Evolutionary conservation across 2,113 vertebrate species (phyloP), one percentile per base, ranked within the genome.

Genomic region (Laticauda laticaudata): DNA sequence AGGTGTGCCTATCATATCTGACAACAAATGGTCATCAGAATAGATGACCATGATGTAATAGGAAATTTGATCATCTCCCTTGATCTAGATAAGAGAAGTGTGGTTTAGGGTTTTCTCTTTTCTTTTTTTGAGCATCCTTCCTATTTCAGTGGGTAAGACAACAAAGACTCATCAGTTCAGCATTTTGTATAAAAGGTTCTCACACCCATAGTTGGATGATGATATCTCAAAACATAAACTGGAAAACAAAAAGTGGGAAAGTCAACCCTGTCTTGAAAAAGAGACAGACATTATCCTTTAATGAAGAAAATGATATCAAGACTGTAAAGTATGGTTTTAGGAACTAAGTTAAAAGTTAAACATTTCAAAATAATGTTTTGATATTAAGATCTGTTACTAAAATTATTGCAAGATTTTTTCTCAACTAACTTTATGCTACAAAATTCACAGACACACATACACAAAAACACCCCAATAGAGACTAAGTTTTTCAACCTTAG

Each of bases 41-140:
- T 0, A 18, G 96, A 96, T 94, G 94, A 95, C 96, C 26, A 55
- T 98, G 97, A 98, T 97, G 97, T 98, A 94, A 98, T 96, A 96
- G 97, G 98, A 98, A 98, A 97, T 95, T 96, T 96, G 96, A 91
- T 20, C 34, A 94, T 95, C 97, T 98, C 95, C 97, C 97, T 96
- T 97, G 94, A 92, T 97, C 81, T 94, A 94, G 95, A 95, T 97
- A 97, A 96, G 96, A 96, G 94, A 94, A 96, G 90, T 95, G 93
- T 96, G 75, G 75, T 43, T 81, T 43, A 43, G 75, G 75, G 34
- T 3, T 97, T 97, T 15, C 15, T 69, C n/a, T 64, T n/a, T 61
- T 29, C 23, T 29, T 69, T 94, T 95, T 95, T 95, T 95, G 93
- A 96, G 95, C 93, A 93, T 95, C 94, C 95, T 96, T 92, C 94